These are phyloP conservation scores for Erythrolamprus reginae DNA, from an alignment of 2,113 vertebrate genomes.

Conservation along the genomic window DNA sequence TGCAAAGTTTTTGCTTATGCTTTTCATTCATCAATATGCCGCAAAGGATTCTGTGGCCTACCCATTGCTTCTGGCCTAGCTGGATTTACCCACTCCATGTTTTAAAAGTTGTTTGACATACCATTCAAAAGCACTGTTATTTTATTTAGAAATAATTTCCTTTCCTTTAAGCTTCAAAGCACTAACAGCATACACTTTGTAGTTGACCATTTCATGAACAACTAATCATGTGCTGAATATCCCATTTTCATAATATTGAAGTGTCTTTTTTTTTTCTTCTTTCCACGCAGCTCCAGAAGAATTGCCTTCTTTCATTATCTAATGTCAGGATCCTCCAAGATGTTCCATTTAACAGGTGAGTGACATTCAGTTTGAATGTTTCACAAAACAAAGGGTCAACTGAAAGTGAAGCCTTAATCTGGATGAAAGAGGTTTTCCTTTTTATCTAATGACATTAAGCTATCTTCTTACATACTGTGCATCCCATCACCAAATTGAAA, in stretches of 20 bases:
- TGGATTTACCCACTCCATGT: background rate
- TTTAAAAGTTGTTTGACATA: background rate
- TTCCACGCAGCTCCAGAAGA: slow-evolving; percentile 82
- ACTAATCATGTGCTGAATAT: background rate
- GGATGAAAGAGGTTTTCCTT: background rate
- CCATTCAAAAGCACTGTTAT: background rate
- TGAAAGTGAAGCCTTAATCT: background rate
- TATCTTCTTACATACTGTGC: background rate
- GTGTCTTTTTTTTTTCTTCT: background rate
- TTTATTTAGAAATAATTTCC: background rate
- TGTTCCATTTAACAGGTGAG: slow-evolving; percentile 87
- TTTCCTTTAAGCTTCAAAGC: background rate
- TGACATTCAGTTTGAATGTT: background rate
- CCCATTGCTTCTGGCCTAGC: background rate
- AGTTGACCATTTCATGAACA: background rate
- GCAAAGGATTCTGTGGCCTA: background rate
- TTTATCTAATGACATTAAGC: background rate
- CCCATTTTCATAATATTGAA: background rate
- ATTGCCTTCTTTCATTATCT: slow-evolving; percentile 87
- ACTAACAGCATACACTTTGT: background rate
- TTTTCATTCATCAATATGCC: background rate
- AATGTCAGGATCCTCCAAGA: slow-evolving; percentile 86
- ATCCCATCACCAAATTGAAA: background rate
- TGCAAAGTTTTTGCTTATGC: background rate
- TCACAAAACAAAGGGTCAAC: background rate